Evolutionary conservation across 2,797 vertebrate genomes (phyloP), one percentile per base, ranked within the genome.

Genomic region (Epinephelus awoara): DNA sequence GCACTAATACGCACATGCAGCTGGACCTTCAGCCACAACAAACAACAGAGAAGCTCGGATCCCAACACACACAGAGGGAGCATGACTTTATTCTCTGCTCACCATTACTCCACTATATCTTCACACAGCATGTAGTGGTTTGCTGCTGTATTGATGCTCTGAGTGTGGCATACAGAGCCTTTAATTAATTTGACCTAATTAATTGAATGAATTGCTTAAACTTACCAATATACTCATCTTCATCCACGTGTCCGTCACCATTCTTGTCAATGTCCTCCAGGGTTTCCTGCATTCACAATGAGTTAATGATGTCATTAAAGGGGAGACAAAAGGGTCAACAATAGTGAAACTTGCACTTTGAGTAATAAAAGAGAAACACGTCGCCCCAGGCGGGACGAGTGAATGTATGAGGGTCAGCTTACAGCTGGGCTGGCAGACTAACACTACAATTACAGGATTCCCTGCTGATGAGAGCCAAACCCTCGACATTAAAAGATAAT

Each of bases 251-350:
- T 59, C 98, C 98, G 23, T 99, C 98, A 6, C 88, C 94, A 0
- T 99, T 97, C 94, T 97, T 99, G 93, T 99, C 98, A 55, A 99
- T 98, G 93, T 99, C 98, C 92, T 99, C 98, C 91, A 99, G 91
- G 2, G 98, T 99, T 96, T 99, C 98, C 98, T 99, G 92, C 74
- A 69, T 62, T 83, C 61, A 88, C 18, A 88, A 86, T 7, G 62
- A 85, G 82, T 67, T 80, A 80, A 89, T 81, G 62, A 79, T 19
- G 75, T 79, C 85, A 89, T 87, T 86, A 88, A 84, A 77, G 50
- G 64, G 40, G 44, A 56, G 59, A 77, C 27, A 64, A 6, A 19
- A 50, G 75, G 79, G 58, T 84, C 85, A 81, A 81, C 67, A 69
- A 65, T 2, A 78, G 81, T 51, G 46, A 19, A 67, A 78, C 70